A percentile compares a stretch with the other conserved stretches of the same genome.
Conservation (phyloP, 2,113 vertebrate genomes). For the Cyprinus carpio region DNA sequence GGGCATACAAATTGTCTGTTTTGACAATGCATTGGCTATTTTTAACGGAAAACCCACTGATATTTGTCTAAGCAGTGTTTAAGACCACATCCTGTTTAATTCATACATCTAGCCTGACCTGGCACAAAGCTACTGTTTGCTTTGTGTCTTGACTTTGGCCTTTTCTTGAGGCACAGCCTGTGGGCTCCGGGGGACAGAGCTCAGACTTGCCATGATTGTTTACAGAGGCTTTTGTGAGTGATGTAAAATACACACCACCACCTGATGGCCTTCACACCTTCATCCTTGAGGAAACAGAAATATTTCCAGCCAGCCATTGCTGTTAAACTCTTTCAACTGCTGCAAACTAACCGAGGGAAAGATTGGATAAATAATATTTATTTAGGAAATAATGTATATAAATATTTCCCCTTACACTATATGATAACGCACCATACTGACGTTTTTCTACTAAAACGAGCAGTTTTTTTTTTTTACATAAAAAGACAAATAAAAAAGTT, state of each 20-base stretch:
- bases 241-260: slow-evolving; percentile 37
- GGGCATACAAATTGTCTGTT: background rate
- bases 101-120: slow-evolving; percentile 6
- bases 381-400: background rate
- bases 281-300: background rate
- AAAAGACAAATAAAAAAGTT: too few relatives aligned
- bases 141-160: slow-evolving; percentile 33
- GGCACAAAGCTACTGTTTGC: slow-evolving; percentile 2
- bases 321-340: background rate
- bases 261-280: slow-evolving; percentile 11
- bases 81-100: slow-evolving; percentile 14
- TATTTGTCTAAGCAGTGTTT: background rate
- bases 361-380: background rate
- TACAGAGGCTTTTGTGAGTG: slow-evolving; percentile 37
- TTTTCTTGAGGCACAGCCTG: slow-evolving; percentile 1
- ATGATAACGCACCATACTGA: background rate
- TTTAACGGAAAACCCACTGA: background rate
- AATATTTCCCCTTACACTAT: background rate
- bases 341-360: background rate
- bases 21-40: background rate
- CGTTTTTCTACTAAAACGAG: background rate
- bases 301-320: background rate
- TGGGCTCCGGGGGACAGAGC: background rate
- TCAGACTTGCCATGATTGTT: slow-evolving; percentile 9
- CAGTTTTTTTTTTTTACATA: too few relatives aligned